Conservation (phyloP, 2,797 vertebrate species). For the Petrocephalus schoutedeni region DNA sequence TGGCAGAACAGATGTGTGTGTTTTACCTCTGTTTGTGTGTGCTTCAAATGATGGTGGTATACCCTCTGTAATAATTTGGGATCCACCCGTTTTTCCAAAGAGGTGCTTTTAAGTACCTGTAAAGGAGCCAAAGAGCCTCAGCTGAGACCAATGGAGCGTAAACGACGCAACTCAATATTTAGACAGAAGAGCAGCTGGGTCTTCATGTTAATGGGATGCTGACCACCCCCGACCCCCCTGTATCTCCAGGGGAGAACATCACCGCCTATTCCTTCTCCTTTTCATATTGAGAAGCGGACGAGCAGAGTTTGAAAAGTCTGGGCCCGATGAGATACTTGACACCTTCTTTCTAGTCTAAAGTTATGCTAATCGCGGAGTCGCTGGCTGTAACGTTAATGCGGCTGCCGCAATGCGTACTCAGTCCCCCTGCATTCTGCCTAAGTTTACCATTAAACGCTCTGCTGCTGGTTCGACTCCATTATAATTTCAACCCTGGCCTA, state of each 20-base stretch:
- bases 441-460: slow-evolving; percentile 44
- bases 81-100: not conserved
- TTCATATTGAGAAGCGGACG: not conserved
- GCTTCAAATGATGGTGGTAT: not conserved
- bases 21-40: not conserved
- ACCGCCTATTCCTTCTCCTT: slow-evolving; percentile 41
- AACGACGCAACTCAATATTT: slow-evolving; percentile 32
- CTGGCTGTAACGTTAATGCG: not conserved
- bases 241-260: slow-evolving; percentile 56
- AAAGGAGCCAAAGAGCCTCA: slow-evolving; percentile 29
- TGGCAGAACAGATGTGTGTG: not conserved
- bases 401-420: not conserved
- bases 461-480: slow-evolving; percentile 44
- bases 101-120: slow-evolving; percentile 23
- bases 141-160: slow-evolving; percentile 36
- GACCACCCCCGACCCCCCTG: not conserved
- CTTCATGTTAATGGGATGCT: slow-evolving; percentile 50
- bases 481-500: not conserved
- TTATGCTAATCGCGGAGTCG: slow-evolving; percentile 48
- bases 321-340: slow-evolving; percentile 18
- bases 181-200: slow-evolving; percentile 28
- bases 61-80: not conserved
- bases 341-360: slow-evolving; percentile 34
- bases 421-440: slow-evolving; percentile 38
- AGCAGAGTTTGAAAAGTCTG: slow-evolving; percentile 15